phyloP scores from a whole-genome alignment of 2,113 vertebrate genomes.

The Phaethon lepturus region DNA sequence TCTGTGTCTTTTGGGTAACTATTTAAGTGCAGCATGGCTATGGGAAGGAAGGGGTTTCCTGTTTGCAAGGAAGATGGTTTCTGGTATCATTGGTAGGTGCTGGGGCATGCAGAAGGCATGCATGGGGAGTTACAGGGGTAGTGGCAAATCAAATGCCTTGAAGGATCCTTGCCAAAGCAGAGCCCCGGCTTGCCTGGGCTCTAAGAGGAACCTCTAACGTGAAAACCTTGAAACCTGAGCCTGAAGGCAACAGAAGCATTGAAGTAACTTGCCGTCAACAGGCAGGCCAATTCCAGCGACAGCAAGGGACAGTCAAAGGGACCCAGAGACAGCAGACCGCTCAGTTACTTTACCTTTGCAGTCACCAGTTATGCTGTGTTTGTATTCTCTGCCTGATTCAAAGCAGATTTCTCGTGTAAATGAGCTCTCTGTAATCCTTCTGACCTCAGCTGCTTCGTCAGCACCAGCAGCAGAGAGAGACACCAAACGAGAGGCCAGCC shows the following conservation, averaged over 20 bases:
- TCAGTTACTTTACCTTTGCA: not conserved
- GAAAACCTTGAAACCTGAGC: not conserved
- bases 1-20: not conserved
- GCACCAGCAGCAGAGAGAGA: not conserved
- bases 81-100: not conserved
- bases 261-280: not conserved
- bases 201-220: not conserved
- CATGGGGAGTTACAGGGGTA: not conserved
- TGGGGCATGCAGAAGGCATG: accelerated
- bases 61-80: not conserved
- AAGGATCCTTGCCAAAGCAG: not conserved
- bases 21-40: not conserved
- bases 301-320: not conserved
- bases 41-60: not conserved
- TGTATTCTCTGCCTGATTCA: not conserved
- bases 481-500: not conserved
- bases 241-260: not conserved
- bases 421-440: not conserved
- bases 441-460: not conserved
- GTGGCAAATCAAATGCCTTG: not conserved
- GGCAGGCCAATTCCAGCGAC: not conserved
- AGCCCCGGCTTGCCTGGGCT: not conserved
- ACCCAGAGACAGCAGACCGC: not conserved
- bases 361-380: not conserved
- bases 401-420: not conserved